Percentiles rank a stretch among this genome's conserved stretches.
These are phyloP conservation scores for Mycteria americana DNA, from an alignment of 2,797 vertebrate species.

Conservation along the genomic window DNA sequence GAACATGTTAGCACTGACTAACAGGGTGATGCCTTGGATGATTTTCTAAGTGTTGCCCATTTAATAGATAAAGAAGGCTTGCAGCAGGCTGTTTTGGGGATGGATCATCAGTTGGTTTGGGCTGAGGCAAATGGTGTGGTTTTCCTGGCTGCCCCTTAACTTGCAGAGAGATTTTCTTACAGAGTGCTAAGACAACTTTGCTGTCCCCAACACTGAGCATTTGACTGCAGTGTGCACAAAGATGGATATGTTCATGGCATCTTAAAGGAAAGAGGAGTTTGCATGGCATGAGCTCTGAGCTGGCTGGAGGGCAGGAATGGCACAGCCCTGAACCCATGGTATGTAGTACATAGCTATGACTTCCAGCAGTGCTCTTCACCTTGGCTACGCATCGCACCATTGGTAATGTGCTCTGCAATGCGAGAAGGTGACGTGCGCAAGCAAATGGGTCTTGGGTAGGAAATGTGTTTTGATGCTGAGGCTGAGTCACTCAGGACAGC, in stretches of 20 bases:
- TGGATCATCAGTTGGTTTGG: background rate
- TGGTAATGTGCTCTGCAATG: background rate
- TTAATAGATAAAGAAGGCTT: background rate
- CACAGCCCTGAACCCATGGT: background rate
- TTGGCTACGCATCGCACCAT: rapidly evolving
- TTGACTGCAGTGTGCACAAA: background rate
- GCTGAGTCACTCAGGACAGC: background rate
- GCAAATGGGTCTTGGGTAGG: background rate
- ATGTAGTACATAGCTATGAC: background rate
- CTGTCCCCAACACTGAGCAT: background rate
- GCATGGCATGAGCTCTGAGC: background rate
- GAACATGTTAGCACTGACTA: background rate
- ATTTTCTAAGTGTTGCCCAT: background rate
- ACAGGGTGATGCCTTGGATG: background rate
- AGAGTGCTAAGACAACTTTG: background rate
- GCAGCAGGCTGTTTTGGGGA: background rate
- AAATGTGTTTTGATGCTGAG: background rate
- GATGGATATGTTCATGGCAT: too few relatives aligned
- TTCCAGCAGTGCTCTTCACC: background rate
- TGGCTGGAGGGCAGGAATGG: background rate
- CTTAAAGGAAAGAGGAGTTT: background rate
- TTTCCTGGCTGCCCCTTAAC: background rate
- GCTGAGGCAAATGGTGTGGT: background rate
- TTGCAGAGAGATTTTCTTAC: background rate
- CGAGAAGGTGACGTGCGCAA: rapidly evolving